Conservation (phyloP, 2,113 vertebrate species). For the Uria aalge region DNA sequence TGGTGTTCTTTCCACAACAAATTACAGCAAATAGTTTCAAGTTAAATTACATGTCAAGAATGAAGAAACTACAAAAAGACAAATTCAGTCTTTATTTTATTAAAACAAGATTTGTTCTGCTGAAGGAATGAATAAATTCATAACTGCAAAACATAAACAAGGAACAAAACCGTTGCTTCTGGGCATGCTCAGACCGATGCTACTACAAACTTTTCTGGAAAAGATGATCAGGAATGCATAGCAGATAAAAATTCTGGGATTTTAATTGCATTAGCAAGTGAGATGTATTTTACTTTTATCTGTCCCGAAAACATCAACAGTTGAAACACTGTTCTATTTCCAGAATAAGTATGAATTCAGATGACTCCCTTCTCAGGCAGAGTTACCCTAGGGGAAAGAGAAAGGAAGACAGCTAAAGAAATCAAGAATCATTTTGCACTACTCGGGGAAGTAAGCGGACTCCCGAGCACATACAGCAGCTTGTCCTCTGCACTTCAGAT, state of each 20-base stretch:
- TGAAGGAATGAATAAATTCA: background rate
- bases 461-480: background rate
- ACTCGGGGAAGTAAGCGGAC: background rate
- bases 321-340: background rate
- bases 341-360: background rate
- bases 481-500: background rate
- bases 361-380: background rate
- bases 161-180: constrained; percentile 28
- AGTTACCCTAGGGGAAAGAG: background rate
- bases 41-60: background rate
- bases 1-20: background rate
- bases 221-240: background rate
- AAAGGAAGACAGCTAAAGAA: background rate
- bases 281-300: background rate
- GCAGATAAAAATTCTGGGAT: background rate
- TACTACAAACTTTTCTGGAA: background rate
- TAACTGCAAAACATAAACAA: constrained; percentile 17
- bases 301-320: background rate
- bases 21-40: background rate
- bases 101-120: constrained; percentile 17
- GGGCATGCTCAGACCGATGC: background rate
- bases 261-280: background rate
- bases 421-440: background rate
- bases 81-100: constrained; percentile 41
- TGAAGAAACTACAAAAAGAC: background rate